Base-by-base conservation (phyloP, 2,797 vertebrate genomes). In the Characodon lateralis region DNA sequence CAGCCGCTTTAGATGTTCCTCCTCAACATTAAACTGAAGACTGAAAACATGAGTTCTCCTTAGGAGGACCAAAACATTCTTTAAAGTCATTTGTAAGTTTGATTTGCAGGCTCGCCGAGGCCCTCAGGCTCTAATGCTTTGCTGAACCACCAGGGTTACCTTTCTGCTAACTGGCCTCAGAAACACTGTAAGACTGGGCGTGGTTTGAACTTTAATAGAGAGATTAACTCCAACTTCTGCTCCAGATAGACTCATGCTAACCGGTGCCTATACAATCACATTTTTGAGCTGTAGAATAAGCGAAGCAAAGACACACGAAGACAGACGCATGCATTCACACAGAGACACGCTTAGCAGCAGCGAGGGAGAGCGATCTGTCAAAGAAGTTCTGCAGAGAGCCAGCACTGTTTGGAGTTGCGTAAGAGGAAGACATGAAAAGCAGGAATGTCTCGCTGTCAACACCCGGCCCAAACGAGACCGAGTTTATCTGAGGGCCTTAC, bases 361-460 rank as follows among this genome's bases (percentile, higher is more conserved):
- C 2, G 10, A 76, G 58, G 70, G 78, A 86, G 85, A 28, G 71
- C 73, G 71, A 66, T 82, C 79, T 56, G 83, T 82, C 51, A 68
- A 14, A 56, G 58, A 65, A 70, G 71, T 72, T 28, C 2, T n/a
- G 83, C 78, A 74, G 66, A 73, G 75, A 22, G 8, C 35, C 76
- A 13, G 75, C 39, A 65, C 73, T 22, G 81, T 10, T 77, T 35
- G 10, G 53, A 65, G 87, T 93, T 92, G 93, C 85, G 87, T 94
- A 91, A 94, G 90, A 90, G 77, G 70, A 77, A 85, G 85, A 74
- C 89, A 79, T 89, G 93, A 92, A 91, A 92, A 83, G 87, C 72
- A 82, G 88, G 94, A 94, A 94, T 94, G 94, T 59, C n/a, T 53
- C 51, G 74, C 92, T 89, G 92, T 94, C 94, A 90, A 93, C 94